Percentiles rank a stretch among this genome's conserved stretches.
These are phyloP conservation scores for Stramonita haemastoma DNA, from an alignment of 2,888 invertebrate species.

Conservation along the genomic window DNA sequence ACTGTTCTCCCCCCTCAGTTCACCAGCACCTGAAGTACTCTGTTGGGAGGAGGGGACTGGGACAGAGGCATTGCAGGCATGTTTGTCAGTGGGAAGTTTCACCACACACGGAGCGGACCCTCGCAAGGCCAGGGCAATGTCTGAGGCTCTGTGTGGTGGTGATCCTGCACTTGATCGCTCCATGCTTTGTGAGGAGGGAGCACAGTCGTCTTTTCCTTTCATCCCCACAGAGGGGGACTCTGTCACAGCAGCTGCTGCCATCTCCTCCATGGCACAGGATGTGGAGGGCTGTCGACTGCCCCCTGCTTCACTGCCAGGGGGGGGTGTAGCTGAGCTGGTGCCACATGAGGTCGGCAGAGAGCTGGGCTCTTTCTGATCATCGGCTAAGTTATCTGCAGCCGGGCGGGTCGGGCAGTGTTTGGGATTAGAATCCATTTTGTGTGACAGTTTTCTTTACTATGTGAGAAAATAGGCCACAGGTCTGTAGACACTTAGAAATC, in stretches of 20 bases:
- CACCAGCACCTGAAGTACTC: neutral
- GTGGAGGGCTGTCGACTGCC: constrained; percentile 32
- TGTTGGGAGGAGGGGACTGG: constrained; percentile 20
- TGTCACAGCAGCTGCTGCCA: constrained; percentile 4
- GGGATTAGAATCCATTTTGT: constrained; percentile 51
- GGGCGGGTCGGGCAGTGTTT: constrained; percentile 51
- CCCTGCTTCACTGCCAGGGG: constrained; percentile 29
- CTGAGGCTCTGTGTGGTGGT: neutral
- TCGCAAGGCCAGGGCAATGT: neutral
- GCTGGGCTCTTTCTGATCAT: constrained; percentile 43
- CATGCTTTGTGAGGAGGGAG: constrained; percentile 14
- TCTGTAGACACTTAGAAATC: constrained; percentile 7
- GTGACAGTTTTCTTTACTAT: constrained; percentile 30
- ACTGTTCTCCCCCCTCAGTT: neutral
- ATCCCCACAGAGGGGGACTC: constrained; percentile 29
- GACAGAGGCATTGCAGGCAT: constrained; percentile 17
- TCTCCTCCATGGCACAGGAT: constrained; percentile 31
- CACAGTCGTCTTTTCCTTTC: constrained; percentile 26
- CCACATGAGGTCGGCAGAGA: constrained; percentile 44
- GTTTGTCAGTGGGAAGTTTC: constrained; percentile 4
- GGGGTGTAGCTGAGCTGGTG: constrained; percentile 27
- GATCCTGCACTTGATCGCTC: constrained; percentile 1
- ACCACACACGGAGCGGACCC: constrained; percentile 29
- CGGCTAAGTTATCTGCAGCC: constrained; percentile 48
- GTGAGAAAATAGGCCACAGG: constrained; percentile 4